Percentiles rank a stretch among this genome's conserved stretches.
These are phyloP conservation scores for Gymnopithys bicolor DNA, from an alignment of 2,797 vertebrate genomes.

Conservation along the genomic window DNA sequence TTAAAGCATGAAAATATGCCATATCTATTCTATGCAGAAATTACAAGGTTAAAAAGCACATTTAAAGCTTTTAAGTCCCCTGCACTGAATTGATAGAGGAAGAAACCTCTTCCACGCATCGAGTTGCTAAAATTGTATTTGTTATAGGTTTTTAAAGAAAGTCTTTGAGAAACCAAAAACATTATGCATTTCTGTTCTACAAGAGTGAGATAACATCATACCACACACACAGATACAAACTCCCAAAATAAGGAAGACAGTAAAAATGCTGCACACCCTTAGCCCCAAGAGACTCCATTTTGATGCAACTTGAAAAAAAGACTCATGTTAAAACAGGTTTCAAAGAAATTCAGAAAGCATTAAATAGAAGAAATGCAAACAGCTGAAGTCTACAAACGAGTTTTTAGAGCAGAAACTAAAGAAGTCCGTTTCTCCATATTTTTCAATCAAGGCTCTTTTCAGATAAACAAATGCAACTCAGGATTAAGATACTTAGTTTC, in stretches of 20 bases:
- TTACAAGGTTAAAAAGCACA: neutral
- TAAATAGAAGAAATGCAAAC: neutral
- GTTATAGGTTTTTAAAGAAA: neutral
- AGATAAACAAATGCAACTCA: neutral
- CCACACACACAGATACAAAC: neutral
- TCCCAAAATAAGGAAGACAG: neutral
- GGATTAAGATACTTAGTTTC: neutral
- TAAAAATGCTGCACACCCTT: neutral
- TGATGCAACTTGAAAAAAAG: neutral
- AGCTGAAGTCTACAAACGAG: neutral
- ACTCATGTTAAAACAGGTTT: neutral
- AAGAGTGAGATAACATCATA: neutral
- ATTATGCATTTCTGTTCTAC: neutral
- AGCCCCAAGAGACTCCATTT: neutral
- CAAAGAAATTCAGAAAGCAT: neutral
- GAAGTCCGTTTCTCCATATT: neutral
- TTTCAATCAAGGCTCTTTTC: neutral
- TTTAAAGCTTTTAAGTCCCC: neutral
- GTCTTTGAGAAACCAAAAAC: neutral
- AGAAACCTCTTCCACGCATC: neutral
- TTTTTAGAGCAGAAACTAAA: neutral
- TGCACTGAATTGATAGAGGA: neutral
- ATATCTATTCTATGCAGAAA: neutral
- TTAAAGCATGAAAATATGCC: neutral
- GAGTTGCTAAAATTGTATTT: neutral